Evolutionary conservation across 1,140 invertebrate species (phyloP), one percentile per base, ranked within the genome.

Genomic region (Bombus haemorrhoidalis): DNA sequence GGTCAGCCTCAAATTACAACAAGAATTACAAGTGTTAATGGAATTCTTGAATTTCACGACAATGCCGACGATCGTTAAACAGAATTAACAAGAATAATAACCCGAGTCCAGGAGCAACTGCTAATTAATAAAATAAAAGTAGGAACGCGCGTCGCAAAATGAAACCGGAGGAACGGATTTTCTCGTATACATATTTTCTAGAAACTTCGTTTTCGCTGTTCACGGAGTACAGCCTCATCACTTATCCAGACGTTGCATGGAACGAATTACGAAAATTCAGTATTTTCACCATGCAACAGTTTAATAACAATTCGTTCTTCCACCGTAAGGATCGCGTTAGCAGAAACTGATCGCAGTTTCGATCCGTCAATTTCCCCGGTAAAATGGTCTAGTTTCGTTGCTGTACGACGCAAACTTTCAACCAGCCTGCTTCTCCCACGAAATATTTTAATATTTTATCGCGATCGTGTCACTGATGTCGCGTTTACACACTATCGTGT

Each of bases 181-280:
- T 25, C 25, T 37, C 3, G 22, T 53, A 25, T 25, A 28, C 25
- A 18, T 12, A 15, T 3, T 34, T n/a, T n/a, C 6, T 9, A 28
- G 13, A 9, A 76, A 25, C n/a, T 39, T 25, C 1, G 1, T 68
- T 59, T 9, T 37, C 74, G 1, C 0, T 37, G 37, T 39, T 25
- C 53, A 53, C 47, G 6, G 47, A 22, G 6, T 53, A 22, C 47
- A 6, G 18, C 1, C 47, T 53, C 18, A 22, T 53, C 47, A 2
- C 3, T 62, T 62, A 62, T n/a, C 28, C 28, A n/a, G 3, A n/a
- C 12, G 28, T 62, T 62, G 12, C 28, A 62, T 22, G 3, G 5
- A n/a, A 62, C 59, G 9, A 62, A n/a, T 62, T 32, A 75, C 13
- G 41, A 79, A 84, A 72, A 43, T 71, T 66, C 37, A n/a, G 12